Evolutionary conservation across 1,140 invertebrate genomes (phyloP).

Genomic region (Parasteatoda tepidariorum): DNA sequence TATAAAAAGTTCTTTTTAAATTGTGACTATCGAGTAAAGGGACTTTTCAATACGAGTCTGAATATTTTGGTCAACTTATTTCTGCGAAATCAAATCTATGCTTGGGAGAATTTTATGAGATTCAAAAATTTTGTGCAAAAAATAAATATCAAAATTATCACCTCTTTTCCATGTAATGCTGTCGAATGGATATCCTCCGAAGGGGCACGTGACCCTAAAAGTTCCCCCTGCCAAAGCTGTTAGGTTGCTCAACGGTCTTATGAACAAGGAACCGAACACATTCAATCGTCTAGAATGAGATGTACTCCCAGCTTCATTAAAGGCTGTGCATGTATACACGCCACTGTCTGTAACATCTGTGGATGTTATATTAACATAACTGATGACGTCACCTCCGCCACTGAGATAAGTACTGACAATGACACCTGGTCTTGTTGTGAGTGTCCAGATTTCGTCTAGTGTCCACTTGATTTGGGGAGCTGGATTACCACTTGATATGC

Average conservation of each 20-base stretch:
- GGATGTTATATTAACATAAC: constrained; percentile 87
- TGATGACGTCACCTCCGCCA: constrained; percentile 75
- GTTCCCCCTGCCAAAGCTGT: constrained; percentile 56
- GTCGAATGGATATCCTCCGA: constrained; percentile 61
- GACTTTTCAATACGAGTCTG: too few relatives aligned
- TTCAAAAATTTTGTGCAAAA: too few relatives aligned
- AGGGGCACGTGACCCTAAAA: constrained; percentile 57
- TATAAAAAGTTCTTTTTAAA: too few relatives aligned
- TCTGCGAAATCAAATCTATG: too few relatives aligned
- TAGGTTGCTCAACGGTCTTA: constrained; percentile 69
- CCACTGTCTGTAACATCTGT: constrained; percentile 78
- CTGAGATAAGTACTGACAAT: constrained; percentile 55
- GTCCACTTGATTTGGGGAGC: constrained; percentile 94
- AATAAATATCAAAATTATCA: too few relatives aligned
- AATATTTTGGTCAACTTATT: too few relatives aligned
- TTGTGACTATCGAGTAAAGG: too few relatives aligned
- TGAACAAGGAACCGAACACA: constrained; percentile 64
- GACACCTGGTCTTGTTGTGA: constrained; percentile 58
- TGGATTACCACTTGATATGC: constrained; percentile 88
- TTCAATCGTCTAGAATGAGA: constrained; percentile 66
- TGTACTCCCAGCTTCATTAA: constrained; percentile 69
- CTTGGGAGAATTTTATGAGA: too few relatives aligned
- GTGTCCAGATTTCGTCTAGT: constrained; percentile 66
- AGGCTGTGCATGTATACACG: constrained; percentile 68
- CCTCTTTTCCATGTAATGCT: constrained; percentile 60